These are phyloP conservation scores for Laterallus jamaicensis DNA, from an alignment of 2,113 vertebrate genomes.

Conservation along the genomic window DNA sequence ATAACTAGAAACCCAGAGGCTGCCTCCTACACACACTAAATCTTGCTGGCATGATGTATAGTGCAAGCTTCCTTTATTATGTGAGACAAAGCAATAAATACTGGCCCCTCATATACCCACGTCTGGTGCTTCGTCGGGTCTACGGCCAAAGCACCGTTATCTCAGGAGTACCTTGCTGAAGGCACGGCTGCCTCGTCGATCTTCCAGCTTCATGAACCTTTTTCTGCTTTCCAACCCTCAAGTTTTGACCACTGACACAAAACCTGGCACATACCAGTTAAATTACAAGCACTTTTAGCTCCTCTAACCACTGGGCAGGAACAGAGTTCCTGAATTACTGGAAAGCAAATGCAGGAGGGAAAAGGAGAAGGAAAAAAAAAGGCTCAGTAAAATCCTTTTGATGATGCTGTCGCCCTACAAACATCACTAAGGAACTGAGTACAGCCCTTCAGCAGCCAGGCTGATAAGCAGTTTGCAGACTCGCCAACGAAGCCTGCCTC, in stretches of 20 bases:
- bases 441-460: not conserved
- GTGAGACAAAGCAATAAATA: slow-evolving; percentile 7
- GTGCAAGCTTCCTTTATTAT: not conserved
- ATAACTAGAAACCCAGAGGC: not conserved
- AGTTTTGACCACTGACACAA: not conserved
- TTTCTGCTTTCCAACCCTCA: not conserved
- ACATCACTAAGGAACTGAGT: not conserved
- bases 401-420: not conserved
- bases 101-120: not conserved
- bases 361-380: not conserved
- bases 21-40: not conserved
- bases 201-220: not conserved
- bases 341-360: not conserved
- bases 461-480: not conserved
- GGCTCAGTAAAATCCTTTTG: not conserved
- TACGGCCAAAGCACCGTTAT: not conserved
- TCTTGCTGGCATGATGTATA: not conserved
- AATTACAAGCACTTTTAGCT: not conserved
- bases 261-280: not conserved
- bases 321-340: not conserved
- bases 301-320: not conserved
- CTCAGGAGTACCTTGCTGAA: not conserved
- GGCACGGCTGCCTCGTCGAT: not conserved
- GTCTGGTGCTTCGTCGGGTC: not conserved
- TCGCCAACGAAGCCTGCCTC: not conserved